phyloP scores from a whole-genome alignment of 2,113 vertebrate genomes.

The Polypterus senegalus region DNA sequence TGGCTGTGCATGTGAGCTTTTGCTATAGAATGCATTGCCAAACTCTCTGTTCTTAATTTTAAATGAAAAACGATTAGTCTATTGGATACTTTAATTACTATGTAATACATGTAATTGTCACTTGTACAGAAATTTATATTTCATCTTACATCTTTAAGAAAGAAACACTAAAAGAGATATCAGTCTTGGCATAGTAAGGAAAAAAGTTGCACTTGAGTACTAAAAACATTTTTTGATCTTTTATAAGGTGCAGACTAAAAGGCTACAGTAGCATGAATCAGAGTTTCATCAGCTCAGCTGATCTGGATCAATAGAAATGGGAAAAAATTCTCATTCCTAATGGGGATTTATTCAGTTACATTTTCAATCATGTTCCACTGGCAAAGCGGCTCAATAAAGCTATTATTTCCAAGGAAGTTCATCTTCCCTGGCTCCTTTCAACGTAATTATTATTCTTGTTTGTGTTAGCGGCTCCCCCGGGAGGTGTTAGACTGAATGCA shows the following conservation, averaged over 20 bases:
- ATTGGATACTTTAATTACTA: no score
- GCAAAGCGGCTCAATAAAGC: conserved; percentile 3
- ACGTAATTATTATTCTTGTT: conserved; percentile 1
- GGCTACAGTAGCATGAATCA: background rate
- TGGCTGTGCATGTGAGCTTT: no score
- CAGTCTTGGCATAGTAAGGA: no score
- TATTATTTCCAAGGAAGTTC: conserved; percentile 7
- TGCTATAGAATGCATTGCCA: no score
- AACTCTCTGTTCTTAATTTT: no score
- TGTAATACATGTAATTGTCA: no score
- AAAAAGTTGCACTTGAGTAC: no score
- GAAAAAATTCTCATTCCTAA: conserved; percentile 1
- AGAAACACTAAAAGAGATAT: no score
- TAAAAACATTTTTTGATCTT: no score
- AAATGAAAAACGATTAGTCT: no score
- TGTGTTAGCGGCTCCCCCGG: background rate
- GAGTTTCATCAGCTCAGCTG: background rate
- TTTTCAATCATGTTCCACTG: conserved; percentile 4
- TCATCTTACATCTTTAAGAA: no score
- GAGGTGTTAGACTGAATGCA: background rate
- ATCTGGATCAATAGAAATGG: background rate
- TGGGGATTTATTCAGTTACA: conserved; percentile 5
- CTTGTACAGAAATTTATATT: no score
- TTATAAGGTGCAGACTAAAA: background rate
- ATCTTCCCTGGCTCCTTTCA: conserved; percentile 1